A percentile compares a stretch with the other conserved stretches of the same genome.
phyloP scores from a whole-genome alignment of 2,797 vertebrate species.

The Crocodylus rhombifer region DNA sequence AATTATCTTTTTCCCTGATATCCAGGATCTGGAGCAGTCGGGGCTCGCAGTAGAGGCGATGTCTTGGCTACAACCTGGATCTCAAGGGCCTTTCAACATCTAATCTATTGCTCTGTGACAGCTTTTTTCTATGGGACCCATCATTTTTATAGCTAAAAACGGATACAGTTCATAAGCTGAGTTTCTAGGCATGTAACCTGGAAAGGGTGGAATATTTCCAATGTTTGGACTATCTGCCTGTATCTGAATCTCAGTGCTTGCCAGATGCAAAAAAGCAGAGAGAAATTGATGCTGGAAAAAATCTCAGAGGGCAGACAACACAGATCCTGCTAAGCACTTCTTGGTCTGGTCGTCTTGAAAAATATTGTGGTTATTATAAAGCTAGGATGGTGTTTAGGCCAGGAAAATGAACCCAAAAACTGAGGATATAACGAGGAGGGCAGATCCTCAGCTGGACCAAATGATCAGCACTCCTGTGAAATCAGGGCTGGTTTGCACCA shows the following conservation, averaged over 20 bases:
- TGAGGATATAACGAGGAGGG: rapidly evolving
- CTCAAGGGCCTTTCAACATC: neutral
- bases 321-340: neutral
- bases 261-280: neutral
- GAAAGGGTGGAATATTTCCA: neutral
- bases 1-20: neutral
- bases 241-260: neutral
- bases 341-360: neutral
- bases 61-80: no score
- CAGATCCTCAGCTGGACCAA: neutral
- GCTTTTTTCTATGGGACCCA: rapidly evolving
- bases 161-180: neutral
- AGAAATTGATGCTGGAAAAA: conserved; percentile 2
- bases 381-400: neutral
- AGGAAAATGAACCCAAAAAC: conserved; percentile 1
- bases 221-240: neutral
- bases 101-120: rapidly evolving
- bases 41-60: no score
- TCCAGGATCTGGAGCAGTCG: neutral
- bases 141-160: neutral
- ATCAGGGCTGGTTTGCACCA: no score
- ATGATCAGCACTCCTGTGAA: neutral
- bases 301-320: neutral
- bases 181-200: rapidly evolving
- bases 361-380: neutral